Evolutionary conservation across 2,797 vertebrate genomes (phyloP), one percentile per base, ranked within the genome.

Genomic region (Apogon hyalosoma): DNA sequence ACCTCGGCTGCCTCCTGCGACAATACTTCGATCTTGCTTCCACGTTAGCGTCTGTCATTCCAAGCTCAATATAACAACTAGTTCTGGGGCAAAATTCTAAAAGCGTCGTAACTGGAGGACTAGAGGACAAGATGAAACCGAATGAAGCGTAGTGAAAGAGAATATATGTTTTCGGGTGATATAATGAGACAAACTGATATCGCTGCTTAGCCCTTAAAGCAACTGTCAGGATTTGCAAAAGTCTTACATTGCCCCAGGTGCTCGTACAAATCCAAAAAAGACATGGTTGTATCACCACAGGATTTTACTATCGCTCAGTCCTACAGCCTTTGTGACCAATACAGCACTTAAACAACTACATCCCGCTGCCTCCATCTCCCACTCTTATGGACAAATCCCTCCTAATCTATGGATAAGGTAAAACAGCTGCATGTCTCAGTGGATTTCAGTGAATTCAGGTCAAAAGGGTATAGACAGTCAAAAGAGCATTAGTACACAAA

Each of bases 341-440:
- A 51, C 56, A 63, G 60, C 61, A 67, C 45, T 76, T 41, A 80
- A 41, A 31, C 65, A 68, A 55, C 73, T 42, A 60, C 69, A 69
- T 73, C 70, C 67, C 18, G 11, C 66, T 48, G 62, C 66, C 43
- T 77, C 59, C 54, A 65, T 83, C 55, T 38, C 48, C 18, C 36
- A 58, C 70, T 84, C 64, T 56, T 21, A 56, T 0, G 8, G 55
- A 69, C 69, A 88, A 88, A 90, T 88, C 83, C 79, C 59, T 64
- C 57, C 77, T 86, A 84, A 88, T 90, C 87, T 80, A 70, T 31
- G 54, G 73, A 89, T 85, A 76, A 82, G 73, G 73, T 73, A 65
- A 66, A 79, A 63, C 38, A 69, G 73, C 50, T 46, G 47, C 75
- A 79, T 77, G 67, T 83, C 79, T 74, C 50, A 76, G 41, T 79